Conservation (phyloP, 2,797 vertebrate genomes). For the Myotis pilosus region DNA sequence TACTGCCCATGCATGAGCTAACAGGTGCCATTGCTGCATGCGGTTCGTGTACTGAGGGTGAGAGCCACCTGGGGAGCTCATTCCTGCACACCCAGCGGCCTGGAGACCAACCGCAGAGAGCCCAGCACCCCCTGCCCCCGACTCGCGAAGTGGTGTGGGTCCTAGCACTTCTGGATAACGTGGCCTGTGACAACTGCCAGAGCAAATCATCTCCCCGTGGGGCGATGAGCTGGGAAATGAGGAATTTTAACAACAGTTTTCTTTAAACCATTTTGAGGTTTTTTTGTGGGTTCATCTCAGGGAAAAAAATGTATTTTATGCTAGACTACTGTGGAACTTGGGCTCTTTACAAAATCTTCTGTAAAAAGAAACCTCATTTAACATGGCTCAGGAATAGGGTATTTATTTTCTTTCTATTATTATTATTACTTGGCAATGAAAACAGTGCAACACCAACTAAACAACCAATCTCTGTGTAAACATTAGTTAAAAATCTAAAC, state of each 20-base stretch:
- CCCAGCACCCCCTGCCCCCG: background rate
- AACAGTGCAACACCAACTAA: background rate
- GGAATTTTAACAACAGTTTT: constrained; percentile 66
- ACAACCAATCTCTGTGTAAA: background rate
- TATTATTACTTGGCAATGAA: background rate
- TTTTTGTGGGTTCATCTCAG: constrained; percentile 72
- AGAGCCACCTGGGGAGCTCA: background rate
- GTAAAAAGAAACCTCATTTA: constrained; percentile 46
- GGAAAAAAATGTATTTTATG: constrained; percentile 63
- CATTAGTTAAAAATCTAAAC: background rate
- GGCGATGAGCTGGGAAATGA: constrained; percentile 77
- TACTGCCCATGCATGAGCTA: constrained; percentile 83
- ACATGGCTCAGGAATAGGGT: background rate
- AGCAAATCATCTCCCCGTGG: background rate
- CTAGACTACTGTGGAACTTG: constrained; percentile 72
- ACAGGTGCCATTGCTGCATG: constrained; percentile 72
- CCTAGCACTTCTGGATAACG: background rate
- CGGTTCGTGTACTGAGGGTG: constrained; percentile 76
- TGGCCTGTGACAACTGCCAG: background rate
- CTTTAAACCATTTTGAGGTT: constrained; percentile 69
- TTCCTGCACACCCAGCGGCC: background rate
- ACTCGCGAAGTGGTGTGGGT: background rate
- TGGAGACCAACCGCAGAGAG: background rate
- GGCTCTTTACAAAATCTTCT: constrained; percentile 84
- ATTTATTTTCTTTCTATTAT: background rate